Base-by-base conservation (phyloP, 2,888 invertebrate genomes). In the Linnaemya vulpina region DNA sequence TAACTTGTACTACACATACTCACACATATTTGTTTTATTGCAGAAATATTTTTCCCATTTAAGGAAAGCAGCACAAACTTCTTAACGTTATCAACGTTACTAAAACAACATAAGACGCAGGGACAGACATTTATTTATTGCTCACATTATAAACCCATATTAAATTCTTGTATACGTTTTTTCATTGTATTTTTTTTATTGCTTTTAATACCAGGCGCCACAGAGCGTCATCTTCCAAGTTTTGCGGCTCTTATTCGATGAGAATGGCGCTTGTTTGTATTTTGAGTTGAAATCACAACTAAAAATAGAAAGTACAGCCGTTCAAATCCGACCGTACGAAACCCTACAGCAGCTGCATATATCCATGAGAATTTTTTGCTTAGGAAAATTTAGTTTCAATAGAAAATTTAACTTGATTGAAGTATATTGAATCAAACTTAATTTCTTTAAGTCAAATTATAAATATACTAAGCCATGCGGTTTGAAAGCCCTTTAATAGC, bases 191-290 rank as follows among this genome's bases (percentile, higher is more conserved):
- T 8, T 35, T 3, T 38, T 40, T 40, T 2, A 40, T 62, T 62
- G 17, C 17, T 65, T 15, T 65, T 49, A 55, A 43, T 43, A 30
- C 2, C 30, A 84, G 84, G 84, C 84, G 84, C 84, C 84, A 84
- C 68, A 67, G 25, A 84, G 76, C 84, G 76, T 84, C 84, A 80
- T 62, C 84, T 84, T 68, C 75, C 55, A 71, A 76, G 71, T 80
- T 84, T 84, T 84, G 65, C 73, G 84, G 71, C 76, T 84, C 76
- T 73, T 67, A 40, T 49, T 63, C 43, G 63, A 62, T 71, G 51
- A 38, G 53, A 75, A 71, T 63, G 71, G 75, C 83, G 75, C 79
- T 84, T 43, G n/a, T 58, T 84, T 43, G 13, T 58, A 40, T 63
- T 76, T 55, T 35, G 8, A 58, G 9, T 40, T 62, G 46, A 46